Percentiles rank a stretch among this genome's conserved stretches.
phyloP scores from a whole-genome alignment of 2,888 invertebrate species.

The Polyommatus icarus region DNA sequence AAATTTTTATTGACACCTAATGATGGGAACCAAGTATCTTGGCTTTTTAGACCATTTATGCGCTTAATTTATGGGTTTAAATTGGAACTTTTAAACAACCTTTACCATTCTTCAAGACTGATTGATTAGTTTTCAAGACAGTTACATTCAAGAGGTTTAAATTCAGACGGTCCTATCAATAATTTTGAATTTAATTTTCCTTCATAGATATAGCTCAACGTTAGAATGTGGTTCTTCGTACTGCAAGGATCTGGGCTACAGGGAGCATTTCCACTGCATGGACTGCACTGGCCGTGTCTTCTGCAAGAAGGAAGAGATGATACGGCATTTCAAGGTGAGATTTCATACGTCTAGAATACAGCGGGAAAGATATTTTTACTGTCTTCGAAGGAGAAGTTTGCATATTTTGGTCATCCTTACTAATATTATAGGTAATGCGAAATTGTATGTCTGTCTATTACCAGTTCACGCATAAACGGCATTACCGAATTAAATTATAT shows the following conservation, averaged over 20 bases:
- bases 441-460: no score
- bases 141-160: not conserved
- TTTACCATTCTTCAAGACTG: not conserved
- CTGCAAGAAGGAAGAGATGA: conserved; percentile 99
- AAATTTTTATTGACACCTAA: conserved; percentile 14
- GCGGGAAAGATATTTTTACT: not conserved
- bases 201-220: conserved; percentile 84
- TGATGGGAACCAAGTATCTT: not conserved
- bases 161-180: not conserved
- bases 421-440: no score
- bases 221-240: conserved; percentile 91
- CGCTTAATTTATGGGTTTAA: not conserved
- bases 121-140: not conserved
- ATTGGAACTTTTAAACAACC: not conserved
- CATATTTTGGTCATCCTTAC: not conserved
- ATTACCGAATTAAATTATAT: no score
- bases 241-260: conserved; percentile 93
- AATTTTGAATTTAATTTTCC: not conserved
- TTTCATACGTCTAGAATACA: not conserved
- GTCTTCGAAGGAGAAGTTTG: not conserved
- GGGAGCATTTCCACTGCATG: conserved; percentile 97
- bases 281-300: conserved; percentile 90
- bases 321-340: conserved; percentile 91
- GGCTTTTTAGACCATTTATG: not conserved
- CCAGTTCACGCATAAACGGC: no score